Conservation (phyloP, 2,113 vertebrate species). For the Danio rerio region DNA sequence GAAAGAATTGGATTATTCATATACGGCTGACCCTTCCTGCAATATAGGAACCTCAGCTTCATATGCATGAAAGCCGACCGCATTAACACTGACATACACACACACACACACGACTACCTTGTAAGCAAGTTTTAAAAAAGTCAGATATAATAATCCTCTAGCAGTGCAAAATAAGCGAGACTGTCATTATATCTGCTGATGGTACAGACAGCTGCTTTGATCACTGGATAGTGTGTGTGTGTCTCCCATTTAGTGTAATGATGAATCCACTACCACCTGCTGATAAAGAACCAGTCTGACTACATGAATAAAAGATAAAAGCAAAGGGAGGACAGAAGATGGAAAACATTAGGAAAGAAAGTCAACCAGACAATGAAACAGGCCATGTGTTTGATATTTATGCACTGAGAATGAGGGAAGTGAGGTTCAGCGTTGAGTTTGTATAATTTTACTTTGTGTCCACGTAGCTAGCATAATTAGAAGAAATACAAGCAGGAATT, state of each 20-base stretch:
- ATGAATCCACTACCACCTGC: constrained; percentile 38
- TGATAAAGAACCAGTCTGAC: constrained; percentile 2
- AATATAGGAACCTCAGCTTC: constrained; percentile 1
- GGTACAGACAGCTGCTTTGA: constrained; percentile 25
- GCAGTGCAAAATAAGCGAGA: not conserved
- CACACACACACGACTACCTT: not conserved
- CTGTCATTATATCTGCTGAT: constrained; percentile 27
- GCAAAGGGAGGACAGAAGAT: not conserved
- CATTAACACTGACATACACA: not conserved
- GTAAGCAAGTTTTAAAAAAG: constrained; percentile 12
- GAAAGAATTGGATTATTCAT: too few species aligned
- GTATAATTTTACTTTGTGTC: not conserved
- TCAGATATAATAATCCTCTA: constrained; percentile 6
- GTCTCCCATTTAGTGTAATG: constrained; percentile 30
- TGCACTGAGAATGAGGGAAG: not conserved
- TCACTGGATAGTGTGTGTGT: not conserved
- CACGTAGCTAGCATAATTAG: not conserved
- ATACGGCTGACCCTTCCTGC: not conserved
- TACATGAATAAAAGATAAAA: constrained; percentile 26
- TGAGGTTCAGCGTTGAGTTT: not conserved
- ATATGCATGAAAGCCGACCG: not conserved
- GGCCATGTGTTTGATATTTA: not conserved
- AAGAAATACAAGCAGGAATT: not conserved
- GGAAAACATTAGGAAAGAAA: not conserved
- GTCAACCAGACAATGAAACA: not conserved